These are phyloP conservation scores for Agrotis ipsilon DNA, from an alignment of 2,888 invertebrate species.

Conservation along the genomic window DNA sequence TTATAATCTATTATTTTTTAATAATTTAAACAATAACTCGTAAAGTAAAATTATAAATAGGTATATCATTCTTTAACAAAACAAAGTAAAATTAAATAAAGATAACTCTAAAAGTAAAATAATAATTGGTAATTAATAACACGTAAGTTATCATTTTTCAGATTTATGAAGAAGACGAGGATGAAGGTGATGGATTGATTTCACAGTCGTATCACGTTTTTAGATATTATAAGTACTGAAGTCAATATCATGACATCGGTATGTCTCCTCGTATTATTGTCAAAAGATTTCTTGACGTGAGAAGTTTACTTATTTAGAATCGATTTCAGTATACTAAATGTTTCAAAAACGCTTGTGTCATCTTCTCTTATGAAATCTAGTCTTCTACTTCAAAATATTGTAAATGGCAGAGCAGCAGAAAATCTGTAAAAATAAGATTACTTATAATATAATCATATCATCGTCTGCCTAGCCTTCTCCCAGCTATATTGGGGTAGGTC, in stretches of 20 bases:
- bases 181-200: neutral
- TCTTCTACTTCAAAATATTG: neutral
- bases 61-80: slow-evolving; percentile 1
- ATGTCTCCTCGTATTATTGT: neutral
- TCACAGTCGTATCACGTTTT: neutral
- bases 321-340: neutral
- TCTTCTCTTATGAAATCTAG: neutral
- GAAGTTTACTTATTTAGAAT: neutral
- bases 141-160: neutral
- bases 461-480: no score
- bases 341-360: neutral
- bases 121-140: no score
- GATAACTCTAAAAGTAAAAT: no score
- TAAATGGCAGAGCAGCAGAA: neutral
- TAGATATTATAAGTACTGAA: neutral
- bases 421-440: neutral
- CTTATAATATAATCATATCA: no score
- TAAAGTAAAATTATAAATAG: no score
- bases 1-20: neutral
- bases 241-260: neutral
- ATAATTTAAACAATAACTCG: no score
- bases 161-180: no score
- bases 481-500: no score
- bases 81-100: neutral
- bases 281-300: neutral